phyloP scores from a whole-genome alignment of 2,888 invertebrate species.

The Bellardia pandia region DNA sequence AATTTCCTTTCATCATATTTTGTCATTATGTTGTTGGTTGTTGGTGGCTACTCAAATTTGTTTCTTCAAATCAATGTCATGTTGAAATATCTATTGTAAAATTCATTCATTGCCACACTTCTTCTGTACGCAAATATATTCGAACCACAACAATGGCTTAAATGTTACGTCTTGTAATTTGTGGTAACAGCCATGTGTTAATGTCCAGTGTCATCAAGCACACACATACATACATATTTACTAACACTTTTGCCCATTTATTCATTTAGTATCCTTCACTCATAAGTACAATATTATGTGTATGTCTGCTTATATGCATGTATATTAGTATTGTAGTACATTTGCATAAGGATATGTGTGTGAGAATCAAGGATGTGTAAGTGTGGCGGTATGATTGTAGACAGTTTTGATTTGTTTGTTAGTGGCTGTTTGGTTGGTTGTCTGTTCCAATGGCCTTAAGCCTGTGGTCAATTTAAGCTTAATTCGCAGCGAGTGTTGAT shows the following conservation, averaged over 20 bases:
- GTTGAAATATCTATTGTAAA: conserved; percentile 13
- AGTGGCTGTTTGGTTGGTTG: conserved; percentile 32
- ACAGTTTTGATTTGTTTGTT: conserved; percentile 52
- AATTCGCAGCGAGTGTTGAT: conserved; percentile 22
- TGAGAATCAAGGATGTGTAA: not conserved
- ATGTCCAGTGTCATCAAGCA: conserved; percentile 53
- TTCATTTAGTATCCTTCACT: conserved; percentile 21
- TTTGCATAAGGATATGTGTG: not conserved
- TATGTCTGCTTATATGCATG: not conserved
- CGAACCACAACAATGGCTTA: conserved; percentile 65
- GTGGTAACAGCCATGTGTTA: conserved; percentile 62
- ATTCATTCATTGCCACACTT: conserved; percentile 45
- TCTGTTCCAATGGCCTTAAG: conserved; percentile 47
- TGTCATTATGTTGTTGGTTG: conserved; percentile 25
- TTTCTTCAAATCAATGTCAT: conserved; percentile 48
- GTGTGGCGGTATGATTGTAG: conserved; percentile 32
- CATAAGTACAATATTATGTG: conserved; percentile 16
- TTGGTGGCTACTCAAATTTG: conserved; percentile 20
- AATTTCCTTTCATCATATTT: conserved; percentile 49
- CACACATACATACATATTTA: conserved; percentile 9
- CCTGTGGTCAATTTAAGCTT: conserved; percentile 65
- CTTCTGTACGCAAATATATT: conserved; percentile 60
- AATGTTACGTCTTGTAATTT: conserved; percentile 67
- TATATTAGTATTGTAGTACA: not conserved
- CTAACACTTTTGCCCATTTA: conserved; percentile 6